These are phyloP conservation scores for Paradisaea rubra DNA, from an alignment of 2,113 vertebrate species.

Conservation along the genomic window DNA sequence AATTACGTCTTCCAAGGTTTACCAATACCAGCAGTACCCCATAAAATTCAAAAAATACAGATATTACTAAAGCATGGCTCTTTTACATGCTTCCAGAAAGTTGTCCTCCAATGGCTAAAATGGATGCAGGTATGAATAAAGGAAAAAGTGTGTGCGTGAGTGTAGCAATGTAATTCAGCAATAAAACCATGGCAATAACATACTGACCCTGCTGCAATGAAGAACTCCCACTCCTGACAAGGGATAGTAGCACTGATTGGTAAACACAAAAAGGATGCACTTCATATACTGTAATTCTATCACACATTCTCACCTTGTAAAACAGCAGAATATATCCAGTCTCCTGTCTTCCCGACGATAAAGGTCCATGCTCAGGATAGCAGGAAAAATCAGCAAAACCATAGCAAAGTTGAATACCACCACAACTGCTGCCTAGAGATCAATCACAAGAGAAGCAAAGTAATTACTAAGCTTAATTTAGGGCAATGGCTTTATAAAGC, in stretches of 20 bases:
- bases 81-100: neutral
- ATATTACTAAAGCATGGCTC: neutral
- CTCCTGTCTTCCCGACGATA: conserved; percentile 90
- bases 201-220: neutral
- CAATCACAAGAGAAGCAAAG: neutral
- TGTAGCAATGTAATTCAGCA: neutral
- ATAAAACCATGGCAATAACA: neutral
- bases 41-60: neutral
- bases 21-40: neutral
- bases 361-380: conserved; percentile 96
- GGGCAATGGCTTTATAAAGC: neutral
- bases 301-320: conserved; percentile 82
- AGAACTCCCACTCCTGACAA: neutral
- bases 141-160: neutral
- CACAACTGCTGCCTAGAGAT: conserved; percentile 88
- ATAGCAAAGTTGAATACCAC: conserved; percentile 98
- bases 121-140: neutral
- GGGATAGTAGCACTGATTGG: neutral
- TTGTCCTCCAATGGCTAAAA: neutral
- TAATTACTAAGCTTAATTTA: neutral
- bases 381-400: conserved; percentile 96
- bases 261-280: neutral
- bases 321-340: conserved; percentile 97
- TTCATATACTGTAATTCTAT: neutral
- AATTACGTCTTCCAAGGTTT: neutral